A percentile compares a stretch with the other conserved stretches of the same genome.
Evolutionary conservation across 1,140 invertebrate genomes (phyloP).

Genomic region (Platyscapa corneri): DNA sequence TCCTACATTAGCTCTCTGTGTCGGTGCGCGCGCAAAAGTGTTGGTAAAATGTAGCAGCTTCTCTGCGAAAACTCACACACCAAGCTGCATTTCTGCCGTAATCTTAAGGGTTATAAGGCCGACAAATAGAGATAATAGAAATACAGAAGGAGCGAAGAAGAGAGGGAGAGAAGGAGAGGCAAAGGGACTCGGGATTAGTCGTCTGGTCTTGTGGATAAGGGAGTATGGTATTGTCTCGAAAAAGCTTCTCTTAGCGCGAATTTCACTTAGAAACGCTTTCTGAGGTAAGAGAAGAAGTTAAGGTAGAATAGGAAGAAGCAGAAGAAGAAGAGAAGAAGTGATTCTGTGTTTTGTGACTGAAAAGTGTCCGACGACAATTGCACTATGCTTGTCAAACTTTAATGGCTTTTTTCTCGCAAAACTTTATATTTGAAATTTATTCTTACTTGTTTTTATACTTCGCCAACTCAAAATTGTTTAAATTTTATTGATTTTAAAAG

Average conservation of each 20-base stretch:
- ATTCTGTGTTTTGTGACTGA: background rate
- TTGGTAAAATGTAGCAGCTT: background rate
- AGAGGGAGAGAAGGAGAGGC: background rate
- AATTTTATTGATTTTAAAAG: conserved; percentile 5
- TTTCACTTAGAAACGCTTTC: conserved; percentile 39
- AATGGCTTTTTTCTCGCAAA: conserved; percentile 27
- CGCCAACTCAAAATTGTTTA: background rate
- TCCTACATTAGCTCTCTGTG: background rate
- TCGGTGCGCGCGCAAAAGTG: conserved; percentile 31
- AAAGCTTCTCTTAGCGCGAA: conserved; percentile 31
- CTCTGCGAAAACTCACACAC: background rate
- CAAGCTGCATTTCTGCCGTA: background rate
- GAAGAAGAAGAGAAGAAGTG: background rate
- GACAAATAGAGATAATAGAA: background rate
- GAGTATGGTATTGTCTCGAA: background rate
- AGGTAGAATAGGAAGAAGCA: background rate
- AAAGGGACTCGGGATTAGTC: conserved; percentile 23
- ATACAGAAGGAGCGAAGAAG: background rate
- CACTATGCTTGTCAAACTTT: conserved; percentile 39
- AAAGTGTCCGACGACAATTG: conserved; percentile 45
- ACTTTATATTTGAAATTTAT: conserved; percentile 28
- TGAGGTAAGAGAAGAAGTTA: background rate
- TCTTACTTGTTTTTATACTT: background rate
- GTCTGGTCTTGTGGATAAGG: conserved; percentile 25
- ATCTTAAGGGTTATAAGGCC: background rate